Conservation (phyloP, 2,888 invertebrate genomes). For the Julus scanicus region DNA sequence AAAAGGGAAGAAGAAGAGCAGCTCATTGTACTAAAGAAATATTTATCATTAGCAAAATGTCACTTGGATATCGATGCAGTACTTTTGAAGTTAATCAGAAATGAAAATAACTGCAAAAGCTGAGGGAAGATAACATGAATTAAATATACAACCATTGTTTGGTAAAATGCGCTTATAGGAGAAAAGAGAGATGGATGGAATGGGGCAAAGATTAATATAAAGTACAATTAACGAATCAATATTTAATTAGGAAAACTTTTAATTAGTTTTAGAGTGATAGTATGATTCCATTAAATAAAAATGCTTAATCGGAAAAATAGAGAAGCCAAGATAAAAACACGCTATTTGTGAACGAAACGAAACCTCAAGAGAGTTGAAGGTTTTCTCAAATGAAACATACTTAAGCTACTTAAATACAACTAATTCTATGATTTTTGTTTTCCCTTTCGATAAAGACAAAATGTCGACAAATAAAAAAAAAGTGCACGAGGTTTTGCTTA, state of each 20-base stretch:
- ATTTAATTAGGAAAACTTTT: constrained; percentile 36
- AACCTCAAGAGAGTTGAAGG: background rate
- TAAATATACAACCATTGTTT: background rate
- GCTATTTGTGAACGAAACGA: background rate
- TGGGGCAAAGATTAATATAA: background rate
- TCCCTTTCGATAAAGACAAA: background rate
- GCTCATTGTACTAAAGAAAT: background rate
- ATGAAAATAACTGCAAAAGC: background rate
- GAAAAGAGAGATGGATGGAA: background rate
- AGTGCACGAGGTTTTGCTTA: background rate
- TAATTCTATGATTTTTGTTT: background rate
- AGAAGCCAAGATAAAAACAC: background rate
- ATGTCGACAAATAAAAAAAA: background rate
- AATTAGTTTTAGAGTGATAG: constrained; percentile 39
- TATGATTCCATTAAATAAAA: constrained; percentile 6
- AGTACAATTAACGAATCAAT: constrained; percentile 30
- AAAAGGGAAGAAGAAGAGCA: no score
- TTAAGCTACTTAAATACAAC: constrained; percentile 17
- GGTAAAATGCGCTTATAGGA: background rate
- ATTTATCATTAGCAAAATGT: background rate
- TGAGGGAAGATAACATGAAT: background rate
- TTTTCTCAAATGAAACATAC: background rate
- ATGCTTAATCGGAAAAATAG: constrained; percentile 1
- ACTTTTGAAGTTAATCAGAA: background rate
- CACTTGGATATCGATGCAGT: background rate